Percentiles rank a stretch among this genome's conserved stretches.
Conservation (phyloP, 2,888 invertebrate genomes). For the Baccha elongata region DNA sequence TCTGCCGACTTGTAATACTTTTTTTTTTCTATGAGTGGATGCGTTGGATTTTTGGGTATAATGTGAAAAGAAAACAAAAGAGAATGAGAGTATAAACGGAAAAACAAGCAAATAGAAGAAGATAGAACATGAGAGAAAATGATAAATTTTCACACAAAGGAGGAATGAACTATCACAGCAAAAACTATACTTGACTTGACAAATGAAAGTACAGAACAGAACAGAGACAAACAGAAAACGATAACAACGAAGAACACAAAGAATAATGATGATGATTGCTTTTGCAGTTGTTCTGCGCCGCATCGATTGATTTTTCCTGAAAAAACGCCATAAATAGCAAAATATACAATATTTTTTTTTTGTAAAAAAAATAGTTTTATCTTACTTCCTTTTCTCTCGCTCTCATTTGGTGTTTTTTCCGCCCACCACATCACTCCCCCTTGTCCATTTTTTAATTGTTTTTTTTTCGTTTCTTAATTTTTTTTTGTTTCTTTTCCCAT, state of each 20-base stretch:
- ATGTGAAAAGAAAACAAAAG: conserved; percentile 54
- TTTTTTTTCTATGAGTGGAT: conserved; percentile 1
- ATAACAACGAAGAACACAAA: conserved; percentile 58
- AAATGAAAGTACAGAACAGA: conserved; percentile 14
- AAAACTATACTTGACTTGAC: conserved; percentile 24
- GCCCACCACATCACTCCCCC: conserved; percentile 55
- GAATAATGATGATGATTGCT: conserved; percentile 74
- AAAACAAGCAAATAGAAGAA: conserved; percentile 39
- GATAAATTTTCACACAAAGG: conserved; percentile 17
- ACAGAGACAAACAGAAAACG: conserved; percentile 31
- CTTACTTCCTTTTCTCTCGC: conserved; percentile 28
- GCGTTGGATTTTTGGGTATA: conserved; percentile 14
- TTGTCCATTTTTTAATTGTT: conserved; percentile 13
- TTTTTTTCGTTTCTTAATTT: conserved; percentile 8
- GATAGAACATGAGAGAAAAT: not conserved
- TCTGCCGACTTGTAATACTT: conserved; percentile 49
- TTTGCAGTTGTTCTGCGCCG: conserved; percentile 75
- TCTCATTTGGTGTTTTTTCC: conserved; percentile 32
- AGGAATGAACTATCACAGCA: too few relatives aligned
- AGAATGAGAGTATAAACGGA: conserved; percentile 47
- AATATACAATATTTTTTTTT: conserved; percentile 33
- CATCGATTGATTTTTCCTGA: conserved; percentile 75
- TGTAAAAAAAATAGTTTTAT: conserved; percentile 24
- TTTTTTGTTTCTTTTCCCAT: conserved; percentile 38
- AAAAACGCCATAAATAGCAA: conserved; percentile 31